Evolutionary conservation across 2,888 invertebrate genomes (phyloP).

Genomic region (Conchocele bisecta): DNA sequence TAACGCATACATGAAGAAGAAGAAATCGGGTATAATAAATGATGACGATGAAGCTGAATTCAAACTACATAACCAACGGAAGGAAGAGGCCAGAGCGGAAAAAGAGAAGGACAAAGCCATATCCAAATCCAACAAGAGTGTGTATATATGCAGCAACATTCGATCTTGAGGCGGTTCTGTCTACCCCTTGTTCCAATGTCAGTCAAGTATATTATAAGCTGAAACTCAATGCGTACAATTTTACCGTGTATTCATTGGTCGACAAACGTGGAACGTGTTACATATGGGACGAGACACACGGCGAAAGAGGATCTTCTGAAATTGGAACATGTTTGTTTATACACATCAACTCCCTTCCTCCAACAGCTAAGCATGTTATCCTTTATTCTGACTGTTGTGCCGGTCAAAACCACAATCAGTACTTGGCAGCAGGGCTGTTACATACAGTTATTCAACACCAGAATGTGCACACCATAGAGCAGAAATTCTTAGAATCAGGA

Average conservation of each 20-base stretch:
- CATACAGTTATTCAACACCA: background rate
- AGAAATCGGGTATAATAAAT: background rate
- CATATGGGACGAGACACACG: conserved; percentile 30
- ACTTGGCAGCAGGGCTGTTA: conserved; percentile 4
- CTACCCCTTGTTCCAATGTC: conserved; percentile 1
- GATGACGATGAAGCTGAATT: background rate
- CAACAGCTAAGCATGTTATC: conserved; percentile 1
- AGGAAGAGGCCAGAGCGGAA: background rate
- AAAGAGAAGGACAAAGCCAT: background rate
- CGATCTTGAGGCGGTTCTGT: conserved; percentile 8
- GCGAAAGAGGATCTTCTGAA: conserved; percentile 17
- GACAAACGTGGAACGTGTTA: conserved; percentile 14
- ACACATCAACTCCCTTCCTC: conserved; percentile 9
- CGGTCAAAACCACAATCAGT: conserved; percentile 22
- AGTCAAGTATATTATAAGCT: conserved; percentile 11
- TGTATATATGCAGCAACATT: background rate
- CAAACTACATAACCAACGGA: background rate
- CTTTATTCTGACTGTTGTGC: conserved; percentile 17
- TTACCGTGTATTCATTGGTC: conserved; percentile 7
- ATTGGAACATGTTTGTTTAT: conserved; percentile 9
- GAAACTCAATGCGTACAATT: conserved; percentile 4
- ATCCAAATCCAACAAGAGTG: too few relatives aligned
- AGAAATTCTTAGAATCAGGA: conserved; percentile 17
- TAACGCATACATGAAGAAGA: background rate
- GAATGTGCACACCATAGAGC: conserved; percentile 5